Base-by-base conservation (phyloP, 2,797 vertebrate species). In the Geotrypetes seraphini region DNA sequence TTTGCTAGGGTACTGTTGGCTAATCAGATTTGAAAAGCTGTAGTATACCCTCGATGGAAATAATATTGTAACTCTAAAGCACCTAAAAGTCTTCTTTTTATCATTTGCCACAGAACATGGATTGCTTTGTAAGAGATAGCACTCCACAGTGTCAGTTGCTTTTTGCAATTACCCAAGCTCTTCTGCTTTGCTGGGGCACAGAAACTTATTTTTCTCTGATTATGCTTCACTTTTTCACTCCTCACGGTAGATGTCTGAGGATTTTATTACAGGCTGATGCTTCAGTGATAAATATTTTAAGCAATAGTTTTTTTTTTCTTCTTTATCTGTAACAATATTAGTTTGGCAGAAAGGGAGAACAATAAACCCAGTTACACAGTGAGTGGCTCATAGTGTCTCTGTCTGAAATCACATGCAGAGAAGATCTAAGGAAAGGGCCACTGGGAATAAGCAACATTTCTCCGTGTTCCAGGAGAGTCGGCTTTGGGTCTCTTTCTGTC, bases 161-260 rank as follows among this genome's bases (percentile, higher is more conserved):
- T n/a, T n/a, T n/a, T n/a, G n/a, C n/a, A n/a, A n/a, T n/a, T n/a
- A n/a, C n/a, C n/a, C n/a, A n/a, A n/a, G n/a, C n/a, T n/a, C n/a
- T n/a, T n/a, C n/a, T n/a, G n/a, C n/a, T n/a, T n/a, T n/a, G n/a
- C 31, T 4, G 12, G 18, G 27, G 41, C 17, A 21, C 4, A 34
- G 20, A 40, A 48, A 38, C 18, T 3, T 39, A 37, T 55, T 37
- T 16, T 33, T 3, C 37, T 50, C n/a, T n/a, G n/a, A n/a, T 41
- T 4, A 15, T 14, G 51, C 7, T 20, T 20, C 2, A 20, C 33
- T 5, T 18, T 2, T 10, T 42, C 43, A 16, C 6, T 28, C 38
- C 30, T 11, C 25, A 0, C 3, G 6, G 9, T 19, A 8, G 7
- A 5, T 17, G 3, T 5, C 17, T n/a, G 11, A 0, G 10, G 6